Conservation (phyloP, 2,888 invertebrate species). For the Rotaria macrura region DNA sequence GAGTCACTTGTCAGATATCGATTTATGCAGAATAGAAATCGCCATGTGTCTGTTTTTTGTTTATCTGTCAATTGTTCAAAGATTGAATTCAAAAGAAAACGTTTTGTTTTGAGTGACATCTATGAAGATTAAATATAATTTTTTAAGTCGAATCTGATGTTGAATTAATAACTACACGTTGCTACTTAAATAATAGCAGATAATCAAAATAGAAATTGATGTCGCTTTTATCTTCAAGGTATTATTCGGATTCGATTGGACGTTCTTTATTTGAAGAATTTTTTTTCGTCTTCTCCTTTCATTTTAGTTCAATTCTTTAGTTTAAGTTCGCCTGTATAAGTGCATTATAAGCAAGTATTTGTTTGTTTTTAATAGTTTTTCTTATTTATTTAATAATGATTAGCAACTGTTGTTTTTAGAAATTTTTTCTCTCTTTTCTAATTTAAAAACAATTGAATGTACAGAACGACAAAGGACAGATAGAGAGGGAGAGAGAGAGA, state of each 20-base stretch:
- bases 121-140: background rate
- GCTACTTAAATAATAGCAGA: background rate
- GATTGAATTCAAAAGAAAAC: background rate
- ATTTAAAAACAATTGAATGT: background rate
- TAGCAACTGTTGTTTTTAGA: background rate
- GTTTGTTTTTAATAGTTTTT: background rate
- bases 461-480: background rate
- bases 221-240: background rate
- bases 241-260: background rate
- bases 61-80: background rate
- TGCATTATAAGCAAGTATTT: background rate
- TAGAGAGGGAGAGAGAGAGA: background rate
- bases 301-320: background rate
- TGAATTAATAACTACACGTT: background rate
- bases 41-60: too few relatives aligned
- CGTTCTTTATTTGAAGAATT: slow-evolving; percentile 2
- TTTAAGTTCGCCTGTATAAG: background rate
- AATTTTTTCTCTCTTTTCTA: background rate
- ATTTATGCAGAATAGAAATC: too few relatives aligned
- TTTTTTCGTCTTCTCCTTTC: slow-evolving; percentile 4
- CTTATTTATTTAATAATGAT: background rate
- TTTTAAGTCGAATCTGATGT: background rate
- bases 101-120: background rate
- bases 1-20: too few relatives aligned
- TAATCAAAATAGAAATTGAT: background rate